These are phyloP conservation scores for Gasterosteus nipponicus DNA, from an alignment of 2,113 vertebrate genomes.

Conservation along the genomic window DNA sequence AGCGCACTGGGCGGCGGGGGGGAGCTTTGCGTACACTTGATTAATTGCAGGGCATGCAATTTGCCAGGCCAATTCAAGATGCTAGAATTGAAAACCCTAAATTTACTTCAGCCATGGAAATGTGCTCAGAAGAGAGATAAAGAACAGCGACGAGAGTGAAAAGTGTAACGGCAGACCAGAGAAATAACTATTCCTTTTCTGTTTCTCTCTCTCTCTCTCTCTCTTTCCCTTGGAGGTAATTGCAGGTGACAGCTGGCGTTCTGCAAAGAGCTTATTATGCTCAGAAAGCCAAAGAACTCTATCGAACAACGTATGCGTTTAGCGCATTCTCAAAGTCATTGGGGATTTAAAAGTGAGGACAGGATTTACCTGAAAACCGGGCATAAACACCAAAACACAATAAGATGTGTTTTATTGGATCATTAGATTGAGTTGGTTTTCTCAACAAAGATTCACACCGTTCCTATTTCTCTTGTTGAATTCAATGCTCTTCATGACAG, in stretches of 20 bases:
- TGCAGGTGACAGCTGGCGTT: conserved; percentile 72
- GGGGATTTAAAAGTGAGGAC: conserved; percentile 54
- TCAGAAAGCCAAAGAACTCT: conserved; percentile 65
- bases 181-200: conserved; percentile 37
- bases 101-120: conserved; percentile 45
- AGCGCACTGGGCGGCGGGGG: not conserved
- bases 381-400: conserved; percentile 54
- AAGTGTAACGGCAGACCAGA: conserved; percentile 49
- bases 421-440: conserved; percentile 43
- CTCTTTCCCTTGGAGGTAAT: conserved; percentile 50
- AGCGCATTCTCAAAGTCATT: conserved; percentile 57
- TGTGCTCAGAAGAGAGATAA: conserved; percentile 54
- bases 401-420: conserved; percentile 41
- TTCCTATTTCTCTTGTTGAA: conserved; percentile 26
- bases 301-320: conserved; percentile 70
- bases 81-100: conserved; percentile 45
- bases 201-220: conserved; percentile 4
- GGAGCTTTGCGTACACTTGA: conserved; percentile 63
- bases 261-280: conserved; percentile 59
- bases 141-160: conserved; percentile 50
- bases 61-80: conserved; percentile 57
- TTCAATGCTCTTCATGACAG: conserved; percentile 23
- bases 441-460: conserved; percentile 17
- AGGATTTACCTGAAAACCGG: conserved; percentile 53
- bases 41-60: conserved; percentile 68